Base-by-base conservation (phyloP, 1,140 invertebrate species). In the Myzus persicae region DNA sequence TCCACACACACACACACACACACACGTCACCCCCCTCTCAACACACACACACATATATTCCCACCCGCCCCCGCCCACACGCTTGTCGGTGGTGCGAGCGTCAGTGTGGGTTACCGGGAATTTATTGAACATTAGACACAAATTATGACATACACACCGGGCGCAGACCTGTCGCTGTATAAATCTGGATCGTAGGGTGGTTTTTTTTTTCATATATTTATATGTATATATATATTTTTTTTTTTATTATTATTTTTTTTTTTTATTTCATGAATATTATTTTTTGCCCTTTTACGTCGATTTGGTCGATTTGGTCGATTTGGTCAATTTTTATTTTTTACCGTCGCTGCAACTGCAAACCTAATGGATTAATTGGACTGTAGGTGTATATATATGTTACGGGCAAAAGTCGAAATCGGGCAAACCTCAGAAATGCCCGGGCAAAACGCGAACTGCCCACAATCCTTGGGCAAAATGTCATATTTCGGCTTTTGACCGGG, bases 41-140 rank as follows among this genome's bases (percentile, higher is more conserved):
- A 9, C 22, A 36, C 31, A 87, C 42, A n/a, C 85, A 20, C 42
- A 44, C 42, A 51, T 24, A 51, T 24, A 88, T 51, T 38, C 24
- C 31, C 38, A 11, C 46, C 6, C 14, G 1, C 7, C 20, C 22
- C n/a, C 87, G n/a, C n/a, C n/a, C n/a, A n/a, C 85, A 36, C 31
- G 40, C 84, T 14, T n/a, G 84, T 46, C 1, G 24, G 84, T 6
- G 24, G 84, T 20, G 42, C 42, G 46, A 31, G n/a, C 9, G 46
- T 11, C 1, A 76, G 59, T 81, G 59, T 24, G 76, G 76, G n/a
- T 42, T 31, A 26, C 31, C 18, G 91, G 91, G 46, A 84, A 93
- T 93, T 93, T 93, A 93, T 93, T 51, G 91, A 85, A 93, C 91
- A 85, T 93, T 82, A 93, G 90, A 92, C 81, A 85, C 91, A 85